These are phyloP conservation scores for Phengaris arion DNA, from an alignment of 2,888 invertebrate species.

Conservation along the genomic window DNA sequence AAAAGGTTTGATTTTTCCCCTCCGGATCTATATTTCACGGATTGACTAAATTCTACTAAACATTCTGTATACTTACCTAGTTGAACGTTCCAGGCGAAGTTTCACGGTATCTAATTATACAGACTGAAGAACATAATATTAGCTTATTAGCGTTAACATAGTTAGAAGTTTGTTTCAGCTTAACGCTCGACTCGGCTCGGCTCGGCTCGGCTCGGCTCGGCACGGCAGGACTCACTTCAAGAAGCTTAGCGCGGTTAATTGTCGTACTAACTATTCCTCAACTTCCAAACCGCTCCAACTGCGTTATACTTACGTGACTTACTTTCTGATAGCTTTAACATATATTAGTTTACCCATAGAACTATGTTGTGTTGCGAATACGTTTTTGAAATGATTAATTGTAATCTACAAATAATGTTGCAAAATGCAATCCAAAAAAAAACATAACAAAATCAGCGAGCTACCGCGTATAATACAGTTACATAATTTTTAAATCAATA, in stretches of 20 bases:
- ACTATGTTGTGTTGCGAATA: too few relatives aligned
- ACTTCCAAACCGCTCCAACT: not conserved
- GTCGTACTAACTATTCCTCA: not conserved
- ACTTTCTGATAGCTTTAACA: not conserved
- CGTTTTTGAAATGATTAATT: too few relatives aligned
- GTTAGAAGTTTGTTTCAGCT: not conserved
- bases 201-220: not conserved
- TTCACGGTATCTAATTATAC: not conserved
- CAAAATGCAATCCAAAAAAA: too few relatives aligned
- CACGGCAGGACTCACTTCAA: not conserved
- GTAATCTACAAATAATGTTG: too few relatives aligned
- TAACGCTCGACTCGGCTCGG: too few relatives aligned
- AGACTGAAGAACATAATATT: not conserved
- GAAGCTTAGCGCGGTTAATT: not conserved
- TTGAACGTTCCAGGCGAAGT: not conserved
- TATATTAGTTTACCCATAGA: too few relatives aligned
- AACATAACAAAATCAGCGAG: too few relatives aligned
- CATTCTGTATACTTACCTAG: not conserved
- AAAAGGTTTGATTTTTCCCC: too few relatives aligned
- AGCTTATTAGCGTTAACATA: not conserved
- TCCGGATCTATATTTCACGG: too few relatives aligned
- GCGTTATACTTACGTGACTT: conserved; percentile 2
- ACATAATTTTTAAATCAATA: too few relatives aligned
- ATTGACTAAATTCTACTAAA: not conserved
- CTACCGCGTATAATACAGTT: too few relatives aligned